phyloP scores from a whole-genome alignment of 2,113 vertebrate species.

The Carassius auratus region DNA sequence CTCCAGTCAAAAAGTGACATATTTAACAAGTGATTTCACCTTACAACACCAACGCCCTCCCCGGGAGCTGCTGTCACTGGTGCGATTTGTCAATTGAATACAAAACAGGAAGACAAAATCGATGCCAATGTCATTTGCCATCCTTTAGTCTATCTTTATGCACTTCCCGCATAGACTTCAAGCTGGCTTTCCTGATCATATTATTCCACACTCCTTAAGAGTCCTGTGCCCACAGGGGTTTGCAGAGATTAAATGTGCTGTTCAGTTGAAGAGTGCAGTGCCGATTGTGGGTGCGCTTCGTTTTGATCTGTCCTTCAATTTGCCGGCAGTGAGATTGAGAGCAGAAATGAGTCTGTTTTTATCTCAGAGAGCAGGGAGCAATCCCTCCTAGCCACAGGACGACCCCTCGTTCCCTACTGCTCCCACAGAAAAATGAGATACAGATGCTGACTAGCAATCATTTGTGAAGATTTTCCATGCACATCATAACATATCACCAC shows the following conservation, averaged over 20 bases:
- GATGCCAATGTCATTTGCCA: constrained; percentile 20
- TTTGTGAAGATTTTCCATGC: constrained; percentile 5
- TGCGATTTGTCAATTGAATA: constrained; percentile 43
- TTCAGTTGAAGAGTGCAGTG: constrained; percentile 18
- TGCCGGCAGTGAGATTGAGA: constrained; percentile 31
- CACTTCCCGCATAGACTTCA: background rate
- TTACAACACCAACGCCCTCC: constrained; percentile 8
- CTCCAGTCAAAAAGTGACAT: constrained; percentile 48
- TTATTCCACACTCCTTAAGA: background rate
- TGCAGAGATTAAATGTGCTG: constrained; percentile 31
- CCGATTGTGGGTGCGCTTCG: constrained; percentile 20
- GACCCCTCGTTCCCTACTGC: constrained; percentile 1
- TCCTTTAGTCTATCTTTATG: background rate
- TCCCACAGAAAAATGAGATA: constrained; percentile 13
- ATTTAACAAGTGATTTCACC: constrained; percentile 48
- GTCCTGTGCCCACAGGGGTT: constrained; percentile 28
- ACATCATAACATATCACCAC: background rate
- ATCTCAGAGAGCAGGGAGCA: constrained; percentile 45
- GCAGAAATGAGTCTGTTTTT: constrained; percentile 53
- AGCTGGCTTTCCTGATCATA: background rate
- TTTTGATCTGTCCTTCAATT: constrained; percentile 39
- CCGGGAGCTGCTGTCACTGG: background rate
- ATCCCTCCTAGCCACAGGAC: background rate
- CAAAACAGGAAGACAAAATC: constrained; percentile 35
- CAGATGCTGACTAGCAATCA: constrained; percentile 18